Percentiles rank a stretch among this genome's conserved stretches.
Conservation (phyloP, 2,797 vertebrate genomes). For the Glyptemys insculpta region DNA sequence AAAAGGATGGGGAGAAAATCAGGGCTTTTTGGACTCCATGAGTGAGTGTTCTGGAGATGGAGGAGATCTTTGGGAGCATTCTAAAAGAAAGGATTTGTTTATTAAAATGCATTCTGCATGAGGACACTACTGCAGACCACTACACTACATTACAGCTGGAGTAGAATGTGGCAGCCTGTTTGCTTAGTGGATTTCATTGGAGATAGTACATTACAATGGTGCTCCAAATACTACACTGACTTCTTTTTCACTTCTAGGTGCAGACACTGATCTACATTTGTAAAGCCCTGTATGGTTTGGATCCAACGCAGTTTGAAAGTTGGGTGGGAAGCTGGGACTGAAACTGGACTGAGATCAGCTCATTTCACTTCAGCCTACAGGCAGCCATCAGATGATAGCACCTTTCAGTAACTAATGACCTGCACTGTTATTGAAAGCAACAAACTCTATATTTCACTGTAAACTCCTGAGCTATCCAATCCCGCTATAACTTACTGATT, state of each 20-base stretch:
- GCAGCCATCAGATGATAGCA: neutral
- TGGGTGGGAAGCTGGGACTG: neutral
- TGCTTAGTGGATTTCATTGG: neutral
- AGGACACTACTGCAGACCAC: neutral
- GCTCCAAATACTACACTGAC: neutral
- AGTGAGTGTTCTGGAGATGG: neutral
- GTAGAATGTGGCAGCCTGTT: neutral
- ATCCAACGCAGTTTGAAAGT: neutral
- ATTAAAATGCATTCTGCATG: neutral
- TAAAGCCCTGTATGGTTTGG: neutral
- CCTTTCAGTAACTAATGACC: neutral
- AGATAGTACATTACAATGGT: neutral
- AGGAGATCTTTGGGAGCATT: neutral
- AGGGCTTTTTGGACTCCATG: neutral
- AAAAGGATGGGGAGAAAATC: neutral
- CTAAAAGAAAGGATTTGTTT: neutral
- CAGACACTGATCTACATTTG: neutral
- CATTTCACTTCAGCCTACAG: neutral
- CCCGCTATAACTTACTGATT: neutral
- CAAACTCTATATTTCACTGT: neutral
- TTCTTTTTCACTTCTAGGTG: neutral
- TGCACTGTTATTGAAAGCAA: neutral
- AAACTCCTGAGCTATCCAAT: neutral
- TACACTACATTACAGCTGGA: neutral
- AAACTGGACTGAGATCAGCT: neutral